phyloP scores from a whole-genome alignment of 2,888 invertebrate genomes.

The Anarsia innoxiella region DNA sequence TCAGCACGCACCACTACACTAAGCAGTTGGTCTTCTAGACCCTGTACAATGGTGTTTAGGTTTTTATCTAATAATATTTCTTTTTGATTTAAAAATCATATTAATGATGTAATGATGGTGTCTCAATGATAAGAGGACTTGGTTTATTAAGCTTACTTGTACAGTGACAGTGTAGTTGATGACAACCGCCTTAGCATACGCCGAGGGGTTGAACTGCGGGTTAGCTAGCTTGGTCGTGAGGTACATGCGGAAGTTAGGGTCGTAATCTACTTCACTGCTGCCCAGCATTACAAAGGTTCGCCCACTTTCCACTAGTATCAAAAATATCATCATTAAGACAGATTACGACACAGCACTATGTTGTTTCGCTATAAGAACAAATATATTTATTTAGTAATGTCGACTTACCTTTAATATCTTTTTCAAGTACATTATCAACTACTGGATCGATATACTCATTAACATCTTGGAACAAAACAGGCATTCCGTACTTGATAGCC shows the following conservation, averaged over 20 bases:
- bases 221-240: constrained; percentile 93
- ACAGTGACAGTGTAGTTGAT: constrained; percentile 95
- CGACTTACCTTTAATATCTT: constrained; percentile 82
- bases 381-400: no score
- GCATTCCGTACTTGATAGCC: constrained; percentile 91
- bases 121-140: no score
- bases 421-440: constrained; percentile 89
- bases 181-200: constrained; percentile 90
- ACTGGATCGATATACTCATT: constrained; percentile 95
- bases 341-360: not conserved
- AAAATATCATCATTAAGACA: no score
- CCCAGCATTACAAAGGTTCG: constrained; percentile 90
- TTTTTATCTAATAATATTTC: no score
- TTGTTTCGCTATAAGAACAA: no score
- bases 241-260: constrained; percentile 90
- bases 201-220: constrained; percentile 89
- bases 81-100: no score
- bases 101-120: no score
- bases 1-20: constrained; percentile 93
- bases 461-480: constrained; percentile 92
- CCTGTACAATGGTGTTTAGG: no score
- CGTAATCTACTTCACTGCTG: constrained; percentile 92
- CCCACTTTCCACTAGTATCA: constrained; percentile 77
- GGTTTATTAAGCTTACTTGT: no score
- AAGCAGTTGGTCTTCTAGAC: constrained; percentile 91